phyloP scores from a whole-genome alignment of 2,888 invertebrate genomes.

The Cerastoderma edule region DNA sequence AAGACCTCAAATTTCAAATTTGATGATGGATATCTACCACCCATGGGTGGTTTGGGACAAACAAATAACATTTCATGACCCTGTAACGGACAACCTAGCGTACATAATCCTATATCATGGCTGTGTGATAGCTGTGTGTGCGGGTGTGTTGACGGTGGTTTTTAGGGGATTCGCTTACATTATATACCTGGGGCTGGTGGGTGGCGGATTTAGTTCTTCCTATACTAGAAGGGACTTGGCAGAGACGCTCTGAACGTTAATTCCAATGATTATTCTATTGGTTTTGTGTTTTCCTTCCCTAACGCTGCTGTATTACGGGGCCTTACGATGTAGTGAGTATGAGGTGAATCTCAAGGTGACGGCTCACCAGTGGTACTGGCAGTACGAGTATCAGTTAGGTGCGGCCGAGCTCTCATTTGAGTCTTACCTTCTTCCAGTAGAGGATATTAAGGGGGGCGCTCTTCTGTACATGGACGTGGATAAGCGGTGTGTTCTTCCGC shows the following conservation, averaged over 20 bases:
- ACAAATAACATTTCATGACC: slow-evolving; percentile 8
- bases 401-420: background rate
- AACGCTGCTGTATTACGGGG: background rate
- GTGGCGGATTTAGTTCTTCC: background rate
- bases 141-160: background rate
- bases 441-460: background rate
- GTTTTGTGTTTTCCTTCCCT: background rate
- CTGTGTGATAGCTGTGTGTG: slow-evolving; percentile 7
- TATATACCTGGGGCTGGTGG: background rate
- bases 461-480: slow-evolving; percentile 6
- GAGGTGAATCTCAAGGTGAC: background rate
- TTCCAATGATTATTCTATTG: background rate
- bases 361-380: slow-evolving; percentile 12
- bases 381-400: background rate
- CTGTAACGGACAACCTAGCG: background rate
- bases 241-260: background rate
- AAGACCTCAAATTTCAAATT: no score
- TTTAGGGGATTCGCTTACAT: background rate
- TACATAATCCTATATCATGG: slow-evolving; percentile 22
- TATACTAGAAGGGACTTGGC: background rate
- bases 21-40: no score
- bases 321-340: background rate
- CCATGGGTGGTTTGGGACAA: slow-evolving; percentile 16
- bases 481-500: slow-evolving; percentile 9
- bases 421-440: background rate